Conservation (phyloP, 2,113 vertebrate genomes). For the Arvicanthis niloticus region DNA sequence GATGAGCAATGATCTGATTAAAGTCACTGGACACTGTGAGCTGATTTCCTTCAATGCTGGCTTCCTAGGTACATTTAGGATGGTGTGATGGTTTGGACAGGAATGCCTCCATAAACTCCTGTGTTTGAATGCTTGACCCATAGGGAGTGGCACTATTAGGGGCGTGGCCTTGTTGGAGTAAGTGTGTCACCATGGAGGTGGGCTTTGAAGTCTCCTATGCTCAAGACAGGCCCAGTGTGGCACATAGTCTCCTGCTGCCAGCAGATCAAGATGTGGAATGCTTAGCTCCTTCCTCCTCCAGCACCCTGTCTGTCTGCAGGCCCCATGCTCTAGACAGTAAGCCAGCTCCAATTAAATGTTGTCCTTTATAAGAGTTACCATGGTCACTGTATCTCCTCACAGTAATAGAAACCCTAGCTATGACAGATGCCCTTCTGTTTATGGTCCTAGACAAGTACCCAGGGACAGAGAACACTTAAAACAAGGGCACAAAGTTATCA, state of each 20-base stretch:
- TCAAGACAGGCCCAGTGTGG: not conserved
- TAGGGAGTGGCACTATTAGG: not conserved
- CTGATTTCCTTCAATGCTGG: not conserved
- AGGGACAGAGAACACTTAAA: not conserved
- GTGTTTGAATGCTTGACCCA: not conserved
- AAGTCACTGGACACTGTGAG: not conserved
- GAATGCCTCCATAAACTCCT: not conserved
- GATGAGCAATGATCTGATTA: not conserved
- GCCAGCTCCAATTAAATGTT: not conserved
- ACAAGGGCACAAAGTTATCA: not conserved
- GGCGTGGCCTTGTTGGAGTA: not conserved
- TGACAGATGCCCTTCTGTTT: not conserved
- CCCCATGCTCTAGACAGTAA: not conserved
- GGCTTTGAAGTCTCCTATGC: not conserved
- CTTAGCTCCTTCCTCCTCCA: not conserved
- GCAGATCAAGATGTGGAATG: not conserved
- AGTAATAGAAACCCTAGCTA: not conserved
- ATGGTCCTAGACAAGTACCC: not conserved
- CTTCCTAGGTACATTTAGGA: not conserved
- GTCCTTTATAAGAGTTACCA: not conserved
- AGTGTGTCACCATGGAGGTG: not conserved
- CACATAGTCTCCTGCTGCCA: not conserved
- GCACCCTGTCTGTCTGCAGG: not conserved
- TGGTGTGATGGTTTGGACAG: not conserved
- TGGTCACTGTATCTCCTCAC: not conserved